Conservation (phyloP, 1,140 invertebrate genomes). For the Ectropis grisescens region DNA sequence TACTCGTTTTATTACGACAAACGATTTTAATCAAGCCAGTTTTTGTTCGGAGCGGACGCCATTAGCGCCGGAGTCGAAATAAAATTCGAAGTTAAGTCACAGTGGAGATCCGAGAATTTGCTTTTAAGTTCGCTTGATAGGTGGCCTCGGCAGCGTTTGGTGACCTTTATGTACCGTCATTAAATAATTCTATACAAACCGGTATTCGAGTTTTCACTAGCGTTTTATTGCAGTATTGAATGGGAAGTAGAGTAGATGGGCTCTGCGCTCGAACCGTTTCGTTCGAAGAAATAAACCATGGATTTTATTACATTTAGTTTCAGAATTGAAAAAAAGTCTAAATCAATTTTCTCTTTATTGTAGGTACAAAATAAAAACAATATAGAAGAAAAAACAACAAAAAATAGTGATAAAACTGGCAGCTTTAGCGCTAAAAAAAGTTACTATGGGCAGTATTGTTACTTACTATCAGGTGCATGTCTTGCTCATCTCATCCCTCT, state of each 20-base stretch:
- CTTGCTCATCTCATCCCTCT: no score
- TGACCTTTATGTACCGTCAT: conserved; percentile 28
- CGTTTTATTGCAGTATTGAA: no score
- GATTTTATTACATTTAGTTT: no score
- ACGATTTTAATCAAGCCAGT: conserved; percentile 69
- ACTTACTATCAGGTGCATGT: no score
- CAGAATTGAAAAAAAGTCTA: no score
- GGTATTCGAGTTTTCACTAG: conserved; percentile 31
- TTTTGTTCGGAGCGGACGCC: conserved; percentile 58
- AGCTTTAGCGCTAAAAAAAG: no score
- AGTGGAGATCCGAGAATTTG: conserved; percentile 48
- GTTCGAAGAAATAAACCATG: neutral
- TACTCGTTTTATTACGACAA: conserved; percentile 67
- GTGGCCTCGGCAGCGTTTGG: conserved; percentile 24
- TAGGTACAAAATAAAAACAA: no score
- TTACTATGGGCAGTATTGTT: no score
- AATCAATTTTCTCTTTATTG: no score
- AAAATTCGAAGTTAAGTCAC: conserved; percentile 56
- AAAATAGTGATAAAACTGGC: no score
- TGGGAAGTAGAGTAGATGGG: no score
- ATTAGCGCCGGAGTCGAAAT: conserved; percentile 53
- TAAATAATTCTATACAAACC: conserved; percentile 34
- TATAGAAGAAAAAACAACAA: no score
- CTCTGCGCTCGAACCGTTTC: neutral
- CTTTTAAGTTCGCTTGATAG: conserved; percentile 56